phyloP scores from a whole-genome alignment of 2,113 vertebrate genomes.

The Pachycephala philippinensis region DNA sequence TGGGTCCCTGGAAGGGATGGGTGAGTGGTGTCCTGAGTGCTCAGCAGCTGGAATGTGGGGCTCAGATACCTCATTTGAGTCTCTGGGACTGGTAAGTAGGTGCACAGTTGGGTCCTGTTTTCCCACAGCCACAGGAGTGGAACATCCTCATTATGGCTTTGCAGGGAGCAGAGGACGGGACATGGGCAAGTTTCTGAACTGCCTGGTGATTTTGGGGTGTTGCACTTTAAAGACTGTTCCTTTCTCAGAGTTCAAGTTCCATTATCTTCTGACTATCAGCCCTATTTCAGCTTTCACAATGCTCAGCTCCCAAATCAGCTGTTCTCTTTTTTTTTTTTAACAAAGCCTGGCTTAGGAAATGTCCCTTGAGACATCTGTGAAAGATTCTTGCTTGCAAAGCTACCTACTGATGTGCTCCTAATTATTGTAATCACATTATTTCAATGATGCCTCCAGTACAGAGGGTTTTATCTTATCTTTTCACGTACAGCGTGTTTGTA shows the following conservation, averaged over 20 bases:
- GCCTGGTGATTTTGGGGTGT: not conserved
- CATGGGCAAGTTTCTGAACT: not conserved
- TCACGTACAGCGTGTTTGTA: not conserved
- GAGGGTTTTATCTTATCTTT: not conserved
- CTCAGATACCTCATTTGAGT: too few species aligned
- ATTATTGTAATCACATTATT: not conserved
- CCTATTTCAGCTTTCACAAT: not conserved
- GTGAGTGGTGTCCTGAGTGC: not conserved
- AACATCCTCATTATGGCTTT: not conserved
- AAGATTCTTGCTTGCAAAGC: not conserved
- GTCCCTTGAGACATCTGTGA: not conserved
- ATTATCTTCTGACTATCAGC: not conserved
- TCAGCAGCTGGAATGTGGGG: not conserved
- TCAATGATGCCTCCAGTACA: not conserved
- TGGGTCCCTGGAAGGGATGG: not conserved
- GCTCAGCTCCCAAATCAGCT: not conserved
- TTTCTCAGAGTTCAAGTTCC: not conserved
- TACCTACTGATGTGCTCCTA: not conserved
- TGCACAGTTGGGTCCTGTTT: not conserved
- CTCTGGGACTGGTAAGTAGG: too few species aligned
- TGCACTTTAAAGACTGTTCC: not conserved
- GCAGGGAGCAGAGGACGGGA: not conserved
- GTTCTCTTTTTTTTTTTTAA: not conserved
- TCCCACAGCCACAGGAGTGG: fast-evolving
- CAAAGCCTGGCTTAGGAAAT: not conserved